Percentiles rank a stretch among this genome's conserved stretches.
Conservation (phyloP, 2,797 vertebrate genomes). For the Triplophysa yarkandensis region DNA sequence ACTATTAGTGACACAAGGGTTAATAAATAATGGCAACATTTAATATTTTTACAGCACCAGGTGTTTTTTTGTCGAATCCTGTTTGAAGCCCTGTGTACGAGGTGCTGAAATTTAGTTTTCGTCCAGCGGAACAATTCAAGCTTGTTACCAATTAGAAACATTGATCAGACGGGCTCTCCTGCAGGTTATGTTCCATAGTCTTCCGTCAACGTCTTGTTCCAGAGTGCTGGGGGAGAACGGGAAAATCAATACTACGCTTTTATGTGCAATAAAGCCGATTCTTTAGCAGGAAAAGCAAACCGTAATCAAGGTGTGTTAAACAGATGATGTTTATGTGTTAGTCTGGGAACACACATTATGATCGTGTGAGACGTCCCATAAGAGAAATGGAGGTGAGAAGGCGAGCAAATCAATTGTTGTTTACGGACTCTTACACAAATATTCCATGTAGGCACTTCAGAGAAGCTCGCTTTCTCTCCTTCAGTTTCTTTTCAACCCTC, state of each 20-base stretch:
- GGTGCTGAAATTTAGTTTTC: constrained; percentile 59
- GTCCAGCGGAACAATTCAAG: constrained; percentile 61
- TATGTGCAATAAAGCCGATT: constrained; percentile 64
- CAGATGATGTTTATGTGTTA: constrained; percentile 54
- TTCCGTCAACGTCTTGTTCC: constrained; percentile 58
- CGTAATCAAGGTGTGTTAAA: constrained; percentile 59
- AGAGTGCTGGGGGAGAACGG: constrained; percentile 47
- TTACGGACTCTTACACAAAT: constrained; percentile 28
- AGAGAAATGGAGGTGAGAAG: constrained; percentile 27
- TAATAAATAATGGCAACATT: background rate
- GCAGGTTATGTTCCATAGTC: constrained; percentile 63
- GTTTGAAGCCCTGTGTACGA: constrained; percentile 36
- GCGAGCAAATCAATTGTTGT: constrained; percentile 27
- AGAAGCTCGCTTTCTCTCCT: background rate
- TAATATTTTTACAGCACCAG: no score
- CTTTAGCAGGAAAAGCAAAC: constrained; percentile 55
- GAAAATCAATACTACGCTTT: constrained; percentile 65
- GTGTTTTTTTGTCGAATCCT: constrained; percentile 37
- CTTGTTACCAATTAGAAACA: constrained; percentile 67
- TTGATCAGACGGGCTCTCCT: constrained; percentile 65
- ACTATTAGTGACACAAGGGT: background rate
- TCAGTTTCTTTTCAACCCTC: constrained; percentile 2
- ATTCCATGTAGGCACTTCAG: constrained; percentile 18
- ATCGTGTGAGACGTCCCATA: constrained; percentile 41
- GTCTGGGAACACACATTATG: constrained; percentile 42